Conservation (phyloP, 1,140 invertebrate genomes). For the Octopus bimaculoides region DNA sequence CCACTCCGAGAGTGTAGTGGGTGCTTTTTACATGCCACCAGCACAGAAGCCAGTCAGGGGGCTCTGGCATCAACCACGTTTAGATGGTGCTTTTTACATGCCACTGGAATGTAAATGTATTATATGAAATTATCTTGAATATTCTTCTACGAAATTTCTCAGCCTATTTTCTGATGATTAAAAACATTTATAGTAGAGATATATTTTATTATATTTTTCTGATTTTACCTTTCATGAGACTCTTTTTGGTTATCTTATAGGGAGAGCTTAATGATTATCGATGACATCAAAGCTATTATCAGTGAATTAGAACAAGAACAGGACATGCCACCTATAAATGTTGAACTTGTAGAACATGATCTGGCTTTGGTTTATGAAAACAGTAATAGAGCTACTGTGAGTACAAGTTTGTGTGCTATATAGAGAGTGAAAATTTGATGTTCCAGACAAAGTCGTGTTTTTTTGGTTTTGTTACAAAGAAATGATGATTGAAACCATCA, state of each 20-base stretch:
- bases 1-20: no score
- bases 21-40: no score
- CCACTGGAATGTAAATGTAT: no score
- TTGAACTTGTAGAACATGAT: conserved; percentile 92
- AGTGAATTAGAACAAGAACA: conserved; percentile 73
- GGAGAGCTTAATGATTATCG: conserved; percentile 75
- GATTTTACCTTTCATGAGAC: not conserved
- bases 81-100: no score
- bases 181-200: not conserved
- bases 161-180: not conserved
- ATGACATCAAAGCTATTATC: conserved; percentile 79
- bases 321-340: conserved; percentile 81
- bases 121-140: no score
- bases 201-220: conserved; percentile 1
- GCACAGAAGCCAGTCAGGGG: no score
- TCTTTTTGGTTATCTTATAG: conserved; percentile 31
- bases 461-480: no score
- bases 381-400: conserved; percentile 75
- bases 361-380: conserved; percentile 84
- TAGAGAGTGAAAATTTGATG: no score
- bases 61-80: no score
- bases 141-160: no score
- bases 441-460: no score
- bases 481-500: no score
- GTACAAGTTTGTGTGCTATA: not conserved